These are phyloP conservation scores for Corythornis vintsioides DNA, from an alignment of 2,113 vertebrate species.

Conservation along the genomic window DNA sequence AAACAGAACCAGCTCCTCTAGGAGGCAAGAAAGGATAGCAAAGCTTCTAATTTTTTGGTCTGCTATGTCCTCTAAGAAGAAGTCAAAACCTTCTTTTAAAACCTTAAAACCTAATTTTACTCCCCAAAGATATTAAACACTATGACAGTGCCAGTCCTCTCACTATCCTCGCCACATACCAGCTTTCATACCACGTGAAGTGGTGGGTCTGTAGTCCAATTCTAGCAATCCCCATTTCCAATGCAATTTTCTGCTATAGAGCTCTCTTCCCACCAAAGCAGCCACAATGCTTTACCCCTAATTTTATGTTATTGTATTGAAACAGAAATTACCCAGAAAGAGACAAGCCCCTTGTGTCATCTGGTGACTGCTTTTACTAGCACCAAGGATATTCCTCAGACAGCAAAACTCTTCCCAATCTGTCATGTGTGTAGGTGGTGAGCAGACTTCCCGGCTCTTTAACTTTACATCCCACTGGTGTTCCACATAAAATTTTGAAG, in stretches of 20 bases:
- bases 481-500: constrained; percentile 5
- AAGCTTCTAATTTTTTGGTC: background rate
- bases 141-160: background rate
- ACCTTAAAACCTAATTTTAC: background rate
- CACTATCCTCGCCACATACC: background rate
- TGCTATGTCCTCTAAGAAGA: background rate
- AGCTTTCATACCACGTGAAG: background rate
- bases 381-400: background rate
- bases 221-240: background rate
- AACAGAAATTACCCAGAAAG: background rate
- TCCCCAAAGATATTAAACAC: background rate
- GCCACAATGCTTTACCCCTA: background rate
- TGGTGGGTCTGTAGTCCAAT: background rate
- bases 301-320: background rate
- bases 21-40: background rate
- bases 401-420: background rate
- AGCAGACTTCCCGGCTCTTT: background rate
- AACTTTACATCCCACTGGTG: background rate
- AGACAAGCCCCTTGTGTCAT: background rate
- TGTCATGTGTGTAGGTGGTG: accelerated
- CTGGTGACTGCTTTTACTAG: background rate
- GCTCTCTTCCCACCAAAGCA: background rate
- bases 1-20: background rate
- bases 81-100: background rate
- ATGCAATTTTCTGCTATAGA: background rate